These are phyloP conservation scores for Tympanoctomys barrerae DNA, from an alignment of 2,797 vertebrate species.

Conservation along the genomic window DNA sequence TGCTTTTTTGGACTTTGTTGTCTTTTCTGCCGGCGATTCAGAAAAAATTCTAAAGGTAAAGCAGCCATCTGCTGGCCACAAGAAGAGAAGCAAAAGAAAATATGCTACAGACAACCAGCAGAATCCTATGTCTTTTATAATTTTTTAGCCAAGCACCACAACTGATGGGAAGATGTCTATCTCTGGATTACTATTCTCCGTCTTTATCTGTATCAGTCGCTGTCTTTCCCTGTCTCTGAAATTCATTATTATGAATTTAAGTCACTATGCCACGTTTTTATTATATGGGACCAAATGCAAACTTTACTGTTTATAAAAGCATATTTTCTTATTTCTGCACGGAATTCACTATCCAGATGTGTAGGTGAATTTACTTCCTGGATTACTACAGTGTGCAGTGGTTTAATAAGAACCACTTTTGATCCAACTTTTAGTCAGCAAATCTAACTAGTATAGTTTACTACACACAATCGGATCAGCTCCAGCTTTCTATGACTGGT, in stretches of 20 bases:
- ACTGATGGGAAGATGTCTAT: not conserved
- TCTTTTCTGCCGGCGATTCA: slow-evolving; percentile 46
- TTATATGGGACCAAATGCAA: not conserved
- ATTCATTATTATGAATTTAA: not conserved
- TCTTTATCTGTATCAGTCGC: not conserved
- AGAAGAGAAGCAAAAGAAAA: slow-evolving; percentile 61
- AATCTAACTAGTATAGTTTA: not conserved
- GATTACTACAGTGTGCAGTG: not conserved
- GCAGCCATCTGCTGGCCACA: slow-evolving; percentile 70
- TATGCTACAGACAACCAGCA: not conserved
- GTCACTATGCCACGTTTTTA: not conserved
- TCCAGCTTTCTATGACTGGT: not conserved
- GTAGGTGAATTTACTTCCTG: not conserved
- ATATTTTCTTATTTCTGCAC: not conserved
- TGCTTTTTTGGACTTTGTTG: not conserved
- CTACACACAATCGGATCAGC: not conserved
- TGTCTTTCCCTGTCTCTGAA: not conserved
- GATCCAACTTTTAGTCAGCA: not conserved
- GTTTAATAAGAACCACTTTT: not conserved
- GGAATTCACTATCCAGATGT: slow-evolving; percentile 28
- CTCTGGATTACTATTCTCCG: not conserved
- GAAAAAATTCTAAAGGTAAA: slow-evolving; percentile 63
- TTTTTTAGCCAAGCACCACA: not conserved
- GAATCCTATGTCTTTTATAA: not conserved
- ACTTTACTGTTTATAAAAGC: not conserved